Conservation (phyloP, 2,797 vertebrate genomes). For the Sphenodon punctatus region DNA sequence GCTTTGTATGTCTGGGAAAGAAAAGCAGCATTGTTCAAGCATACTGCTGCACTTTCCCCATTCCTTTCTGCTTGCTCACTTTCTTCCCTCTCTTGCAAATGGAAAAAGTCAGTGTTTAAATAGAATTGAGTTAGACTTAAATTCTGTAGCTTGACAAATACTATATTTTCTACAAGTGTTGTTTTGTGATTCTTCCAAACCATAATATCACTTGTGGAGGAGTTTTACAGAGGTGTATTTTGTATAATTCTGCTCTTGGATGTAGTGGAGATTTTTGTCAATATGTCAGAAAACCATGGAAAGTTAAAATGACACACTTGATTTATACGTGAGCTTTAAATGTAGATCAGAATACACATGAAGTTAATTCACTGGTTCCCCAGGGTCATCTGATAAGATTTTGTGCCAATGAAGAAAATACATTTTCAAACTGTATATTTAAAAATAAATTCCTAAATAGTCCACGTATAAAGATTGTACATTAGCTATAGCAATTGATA, state of each 20-base stretch:
- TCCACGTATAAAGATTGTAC: neutral
- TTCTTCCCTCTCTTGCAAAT: conserved; percentile 56
- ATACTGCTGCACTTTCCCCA: conserved; percentile 57
- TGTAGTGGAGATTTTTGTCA: conserved; percentile 59
- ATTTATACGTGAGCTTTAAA: conserved; percentile 56
- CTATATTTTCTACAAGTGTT: conserved; percentile 65
- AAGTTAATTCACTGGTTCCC: neutral
- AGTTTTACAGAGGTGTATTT: conserved; percentile 52
- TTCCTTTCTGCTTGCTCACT: conserved; percentile 72
- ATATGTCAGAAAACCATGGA: conserved; percentile 44
- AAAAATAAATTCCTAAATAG: neutral
- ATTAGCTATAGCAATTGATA: neutral
- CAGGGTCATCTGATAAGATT: neutral
- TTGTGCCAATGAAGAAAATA: neutral
- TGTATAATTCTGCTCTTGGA: conserved; percentile 48
- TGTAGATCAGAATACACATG: neutral
- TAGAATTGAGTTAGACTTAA: conserved; percentile 61
- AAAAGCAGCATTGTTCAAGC: conserved; percentile 63
- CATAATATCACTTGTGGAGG: conserved; percentile 52
- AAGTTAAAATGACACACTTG: conserved; percentile 47
- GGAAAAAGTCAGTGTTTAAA: conserved; percentile 69
- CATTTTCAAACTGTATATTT: neutral
- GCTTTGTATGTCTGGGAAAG: conserved; percentile 61
- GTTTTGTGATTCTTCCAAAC: conserved; percentile 65
- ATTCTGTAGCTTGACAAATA: conserved; percentile 63